A percentile compares a stretch with the other conserved stretches of the same genome.
Evolutionary conservation across 2,888 invertebrate genomes (phyloP).

Genomic region (Acanthosepion pharaonis): DNA sequence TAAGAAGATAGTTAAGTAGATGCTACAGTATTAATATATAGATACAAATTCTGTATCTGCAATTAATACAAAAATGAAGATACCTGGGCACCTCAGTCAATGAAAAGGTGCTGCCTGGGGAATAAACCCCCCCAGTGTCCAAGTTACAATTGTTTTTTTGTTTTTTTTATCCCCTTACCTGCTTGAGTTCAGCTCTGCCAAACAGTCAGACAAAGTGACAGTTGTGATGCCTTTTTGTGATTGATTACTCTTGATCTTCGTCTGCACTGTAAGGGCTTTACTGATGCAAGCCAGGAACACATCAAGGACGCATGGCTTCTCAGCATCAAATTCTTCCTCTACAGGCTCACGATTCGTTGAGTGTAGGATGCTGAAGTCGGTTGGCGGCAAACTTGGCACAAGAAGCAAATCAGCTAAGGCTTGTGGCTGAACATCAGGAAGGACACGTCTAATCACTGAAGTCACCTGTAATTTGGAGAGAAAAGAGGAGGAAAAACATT

Average conservation of each 20-base stretch:
- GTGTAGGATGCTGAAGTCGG: constrained; percentile 84
- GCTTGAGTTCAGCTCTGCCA: constrained; percentile 53
- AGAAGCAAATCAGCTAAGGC: constrained; percentile 86
- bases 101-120: no score
- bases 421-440: constrained; percentile 91
- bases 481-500: background rate
- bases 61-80: no score
- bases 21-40: no score
- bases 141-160: no score
- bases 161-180: background rate
- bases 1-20: no score
- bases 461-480: constrained; percentile 81
- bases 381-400: constrained; percentile 82
- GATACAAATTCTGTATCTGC: no score
- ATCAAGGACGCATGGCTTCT: constrained; percentile 85
- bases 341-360: constrained; percentile 68
- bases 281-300: constrained; percentile 92
- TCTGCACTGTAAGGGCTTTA: constrained; percentile 91
- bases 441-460: constrained; percentile 87
- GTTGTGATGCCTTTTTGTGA: constrained; percentile 75
- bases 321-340: constrained; percentile 69
- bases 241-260: constrained; percentile 83
- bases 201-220: constrained; percentile 77
- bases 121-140: no score
- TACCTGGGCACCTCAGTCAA: no score